Evolutionary conservation across 1,140 invertebrate species (phyloP), one percentile per base, ranked within the genome.

Genomic region (Drosophila repletoides): DNA sequence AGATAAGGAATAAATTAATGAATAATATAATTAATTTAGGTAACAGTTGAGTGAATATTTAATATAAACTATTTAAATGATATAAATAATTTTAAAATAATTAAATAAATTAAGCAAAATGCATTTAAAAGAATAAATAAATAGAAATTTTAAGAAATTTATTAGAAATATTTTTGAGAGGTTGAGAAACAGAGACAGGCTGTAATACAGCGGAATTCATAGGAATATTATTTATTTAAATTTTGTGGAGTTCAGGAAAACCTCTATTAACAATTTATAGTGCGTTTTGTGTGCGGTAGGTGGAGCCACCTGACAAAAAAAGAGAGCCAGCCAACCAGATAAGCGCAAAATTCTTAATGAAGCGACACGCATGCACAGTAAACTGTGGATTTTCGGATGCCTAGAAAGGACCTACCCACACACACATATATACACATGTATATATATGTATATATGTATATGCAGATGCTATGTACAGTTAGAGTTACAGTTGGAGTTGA

Each of bases 301-400:
- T 68, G 65, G 59, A 68, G 59, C 49, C 53, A 59, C 53, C 61
- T 61, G 31, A n/a, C 21, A 48, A 10, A 22, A 36, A 10, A 7
- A 12, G n/a, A 41, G 7, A 12, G 22, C 29, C 59, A 69, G 34
- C 66, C 66, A 69, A 69, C 66, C 66, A 68, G 58, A 61, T 55
- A 38, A 68, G 31, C 65, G 59, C 65, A 64, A 29, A 43, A 28
- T 34, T 64, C 36, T 28, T 63, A 69, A 69, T 69, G 60, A 56
- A 59, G 45, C 21, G 60, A 64, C 43, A 69, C 51, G 66, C 66
- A 63, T 69, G 51, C 66, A 31, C 51, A 56, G 59, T 51, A 55
- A 49, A 40, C 46, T 52, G 9, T 28, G 38, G 14, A 66, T 31
- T 65, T 49, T 24, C 28, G 28, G 9, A 31, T 28, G 43, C 43